Evolutionary conservation across 2,797 vertebrate species (phyloP), one percentile per base, ranked within the genome.

Genomic region (Psittacula derbiana): DNA sequence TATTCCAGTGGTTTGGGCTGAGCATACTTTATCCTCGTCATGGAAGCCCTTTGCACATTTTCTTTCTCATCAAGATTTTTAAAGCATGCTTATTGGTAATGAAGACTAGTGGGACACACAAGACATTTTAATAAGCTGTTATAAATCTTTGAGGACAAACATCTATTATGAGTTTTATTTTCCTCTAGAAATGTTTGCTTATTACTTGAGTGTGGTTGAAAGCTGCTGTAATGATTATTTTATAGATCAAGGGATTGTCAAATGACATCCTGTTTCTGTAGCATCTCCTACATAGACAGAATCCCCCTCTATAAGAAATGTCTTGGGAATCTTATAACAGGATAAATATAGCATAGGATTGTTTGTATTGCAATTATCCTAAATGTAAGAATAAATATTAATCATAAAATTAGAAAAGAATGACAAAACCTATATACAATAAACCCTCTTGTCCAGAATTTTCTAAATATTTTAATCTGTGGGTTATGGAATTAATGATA

Each of bases 61-160:
- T 65, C 41, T 81, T 94, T 91, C 31, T 91, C 23, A 74, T 93
- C 30, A 85, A 76, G n/a, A 57, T 11, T 92, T 93, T 64, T 73
- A 91, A 90, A 61, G 33, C n/a, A 33, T 72, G 43, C 3, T 13
- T 24, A 23, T 78, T 44, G 46, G 14, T 66, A 86, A 86, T 89
- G 60, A 95, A 74, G 58, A 24, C 24, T 53, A 31, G 60, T 5
- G 27, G 60, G 80, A 73, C 12, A 67, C 25, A 75, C 11, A 70
- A 71, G 30, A 74, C 6, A 58, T 78, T 96, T 91, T 81, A 91
- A 87, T 89, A 73, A 75, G 15, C 31, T 88, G n/a, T 78, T 69
- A 55, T 1, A 8, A 80, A 74, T n/a, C 23, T 38, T 40, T 76
- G 50, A 87, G 36, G 30, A 46, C 2, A 17, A 40, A 69, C 4